Percentiles rank a stretch among this genome's conserved stretches.
Conservation (phyloP, 2,888 invertebrate genomes). For the Nebria salina region DNA sequence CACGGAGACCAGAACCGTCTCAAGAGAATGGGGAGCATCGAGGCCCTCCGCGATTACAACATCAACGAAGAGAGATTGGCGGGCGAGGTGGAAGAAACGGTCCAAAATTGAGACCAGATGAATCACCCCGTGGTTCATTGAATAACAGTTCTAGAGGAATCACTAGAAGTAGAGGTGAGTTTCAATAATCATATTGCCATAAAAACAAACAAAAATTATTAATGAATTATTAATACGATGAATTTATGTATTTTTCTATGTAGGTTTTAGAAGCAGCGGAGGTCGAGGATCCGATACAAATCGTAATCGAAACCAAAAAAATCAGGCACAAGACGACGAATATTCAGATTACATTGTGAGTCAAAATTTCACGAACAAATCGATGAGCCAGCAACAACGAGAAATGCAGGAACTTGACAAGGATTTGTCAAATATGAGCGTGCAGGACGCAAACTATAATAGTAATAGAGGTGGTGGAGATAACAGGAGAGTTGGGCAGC, state of each 20-base stretch:
- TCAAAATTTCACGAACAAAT: constrained; percentile 60
- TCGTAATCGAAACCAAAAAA: constrained; percentile 50
- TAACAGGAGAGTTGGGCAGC: constrained; percentile 46
- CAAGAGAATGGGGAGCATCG: constrained; percentile 9
- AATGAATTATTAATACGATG: too few species aligned
- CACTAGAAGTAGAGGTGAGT: constrained; percentile 35
- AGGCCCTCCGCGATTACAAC: neutral
- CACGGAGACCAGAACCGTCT: neutral
- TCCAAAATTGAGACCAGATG: neutral
- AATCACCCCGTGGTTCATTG: constrained; percentile 52
- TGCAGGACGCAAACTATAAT: constrained; percentile 54
- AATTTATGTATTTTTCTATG: constrained; percentile 49
- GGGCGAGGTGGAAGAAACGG: neutral
- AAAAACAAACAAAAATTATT: too few species aligned
- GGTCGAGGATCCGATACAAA: constrained; percentile 55
- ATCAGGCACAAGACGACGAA: constrained; percentile 50
- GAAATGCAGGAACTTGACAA: constrained; percentile 55
- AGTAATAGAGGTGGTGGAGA: constrained; percentile 45
- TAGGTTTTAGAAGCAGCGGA: constrained; percentile 59
- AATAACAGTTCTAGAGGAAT: constrained; percentile 21
- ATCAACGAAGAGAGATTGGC: neutral
- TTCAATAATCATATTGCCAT: constrained; percentile 54
- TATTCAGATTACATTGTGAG: constrained; percentile 53
- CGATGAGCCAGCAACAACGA: constrained; percentile 55
- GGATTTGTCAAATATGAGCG: constrained; percentile 57